A percentile compares a stretch with the other conserved stretches of the same genome.
Evolutionary conservation across 2,888 invertebrate genomes (phyloP).

Genomic region (Tipula vernalis): DNA sequence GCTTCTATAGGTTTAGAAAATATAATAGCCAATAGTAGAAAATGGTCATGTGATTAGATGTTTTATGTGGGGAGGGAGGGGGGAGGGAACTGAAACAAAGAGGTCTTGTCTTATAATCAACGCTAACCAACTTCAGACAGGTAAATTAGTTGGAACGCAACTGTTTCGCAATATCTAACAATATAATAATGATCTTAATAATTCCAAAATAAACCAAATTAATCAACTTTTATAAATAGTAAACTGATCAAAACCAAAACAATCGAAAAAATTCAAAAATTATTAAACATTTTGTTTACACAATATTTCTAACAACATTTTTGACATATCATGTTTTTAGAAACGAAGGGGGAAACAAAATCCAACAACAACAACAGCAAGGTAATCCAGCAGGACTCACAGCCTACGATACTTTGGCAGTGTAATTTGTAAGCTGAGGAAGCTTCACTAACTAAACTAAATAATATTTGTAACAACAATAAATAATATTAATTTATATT

Average conservation of each 20-base stretch:
- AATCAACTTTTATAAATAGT: background rate
- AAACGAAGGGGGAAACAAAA: conserved; percentile 85
- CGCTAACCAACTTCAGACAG: no score
- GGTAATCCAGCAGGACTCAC: conserved; percentile 69
- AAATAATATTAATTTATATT: background rate
- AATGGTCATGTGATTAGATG: no score
- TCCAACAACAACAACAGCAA: conserved; percentile 51
- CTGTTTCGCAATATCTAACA: no score
- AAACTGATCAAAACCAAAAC: background rate
- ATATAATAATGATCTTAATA: background rate
- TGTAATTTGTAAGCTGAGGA: conserved; percentile 68
- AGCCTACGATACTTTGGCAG: conserved; percentile 98
- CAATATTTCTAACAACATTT: background rate
- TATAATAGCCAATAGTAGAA: no score
- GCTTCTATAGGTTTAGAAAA: no score
- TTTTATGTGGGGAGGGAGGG: no score
- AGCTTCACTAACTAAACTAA: background rate
- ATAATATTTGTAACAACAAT: background rate
- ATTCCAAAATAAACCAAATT: background rate
- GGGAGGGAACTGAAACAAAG: no score
- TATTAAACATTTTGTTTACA: background rate
- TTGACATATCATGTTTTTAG: conserved; percentile 35
- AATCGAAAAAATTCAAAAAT: background rate
- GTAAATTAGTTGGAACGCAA: no score
- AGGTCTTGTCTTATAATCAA: no score